Evolutionary conservation across 1,140 invertebrate genomes (phyloP).

Genomic region (Gonatopus flavifemur): DNA sequence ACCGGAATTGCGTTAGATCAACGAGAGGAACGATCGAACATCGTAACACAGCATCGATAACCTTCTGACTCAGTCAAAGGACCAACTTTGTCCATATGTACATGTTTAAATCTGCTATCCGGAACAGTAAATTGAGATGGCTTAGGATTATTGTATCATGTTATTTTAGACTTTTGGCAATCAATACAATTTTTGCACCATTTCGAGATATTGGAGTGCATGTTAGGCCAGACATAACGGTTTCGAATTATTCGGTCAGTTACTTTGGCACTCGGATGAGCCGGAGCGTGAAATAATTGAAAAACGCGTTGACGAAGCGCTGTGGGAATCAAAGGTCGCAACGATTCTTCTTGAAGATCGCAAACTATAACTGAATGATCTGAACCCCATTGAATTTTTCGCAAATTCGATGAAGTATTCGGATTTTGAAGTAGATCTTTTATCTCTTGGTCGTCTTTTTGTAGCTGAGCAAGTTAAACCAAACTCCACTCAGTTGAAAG

Average conservation of each 20-base stretch:
- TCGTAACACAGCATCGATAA: slow-evolving; percentile 46
- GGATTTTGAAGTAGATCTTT: no score
- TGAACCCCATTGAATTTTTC: no score
- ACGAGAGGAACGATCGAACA: slow-evolving; percentile 49
- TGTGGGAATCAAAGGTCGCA: no score
- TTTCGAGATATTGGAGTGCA: background rate
- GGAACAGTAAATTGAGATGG: background rate
- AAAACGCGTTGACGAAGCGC: background rate
- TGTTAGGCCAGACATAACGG: background rate
- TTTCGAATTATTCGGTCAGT: no score
- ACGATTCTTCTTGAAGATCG: no score
- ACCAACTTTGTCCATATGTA: slow-evolving; percentile 58
- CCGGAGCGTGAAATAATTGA: background rate
- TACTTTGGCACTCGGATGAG: no score
- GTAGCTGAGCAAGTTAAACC: no score
- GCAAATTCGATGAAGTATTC: no score
- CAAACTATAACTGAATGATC: no score
- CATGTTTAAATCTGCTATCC: slow-evolving; percentile 37
- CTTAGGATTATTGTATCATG: background rate
- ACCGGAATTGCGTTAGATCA: slow-evolving; percentile 50
- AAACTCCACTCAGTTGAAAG: no score
- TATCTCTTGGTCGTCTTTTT: no score
- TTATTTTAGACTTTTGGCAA: background rate
- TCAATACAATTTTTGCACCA: background rate
- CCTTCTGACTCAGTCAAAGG: slow-evolving; percentile 43